phyloP scores from a whole-genome alignment of 2,113 vertebrate species.

The Eira barbara region DNA sequence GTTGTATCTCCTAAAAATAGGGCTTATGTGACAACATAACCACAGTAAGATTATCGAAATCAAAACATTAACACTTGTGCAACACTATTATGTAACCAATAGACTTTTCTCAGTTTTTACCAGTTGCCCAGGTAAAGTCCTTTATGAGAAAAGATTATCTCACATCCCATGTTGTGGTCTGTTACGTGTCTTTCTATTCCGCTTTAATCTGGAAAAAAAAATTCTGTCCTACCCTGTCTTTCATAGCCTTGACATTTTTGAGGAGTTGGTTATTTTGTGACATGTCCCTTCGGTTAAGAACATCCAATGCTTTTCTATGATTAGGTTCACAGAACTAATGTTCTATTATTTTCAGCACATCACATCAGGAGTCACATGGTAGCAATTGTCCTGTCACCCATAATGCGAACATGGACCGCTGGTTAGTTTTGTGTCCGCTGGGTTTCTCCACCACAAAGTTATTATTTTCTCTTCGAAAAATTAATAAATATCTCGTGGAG shows the following conservation, averaged over 20 bases:
- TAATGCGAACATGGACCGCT: background rate
- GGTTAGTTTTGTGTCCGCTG: background rate
- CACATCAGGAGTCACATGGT: background rate
- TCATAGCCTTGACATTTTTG: slow-evolving; percentile 13
- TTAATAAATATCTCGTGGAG: background rate
- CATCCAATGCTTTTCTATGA: background rate
- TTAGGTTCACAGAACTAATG: background rate
- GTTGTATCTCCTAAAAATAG: background rate
- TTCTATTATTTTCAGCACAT: background rate
- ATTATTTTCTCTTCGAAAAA: background rate
- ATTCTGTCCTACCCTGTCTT: background rate
- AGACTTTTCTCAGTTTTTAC: background rate
- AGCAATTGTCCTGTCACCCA: background rate
- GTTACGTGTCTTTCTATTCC: background rate
- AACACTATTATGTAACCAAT: background rate
- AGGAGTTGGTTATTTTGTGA: background rate
- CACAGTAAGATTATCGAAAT: background rate
- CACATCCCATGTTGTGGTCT: background rate
- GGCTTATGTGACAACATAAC: background rate
- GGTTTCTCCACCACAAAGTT: background rate
- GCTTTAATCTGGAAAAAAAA: background rate
- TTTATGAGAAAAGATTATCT: background rate
- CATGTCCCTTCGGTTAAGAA: background rate
- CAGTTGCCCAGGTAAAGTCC: background rate
- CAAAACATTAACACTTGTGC: background rate